Percentiles rank a stretch among this genome's conserved stretches.
Evolutionary conservation across 2,888 invertebrate genomes (phyloP).

Genomic region (Punctoribates punctum): DNA sequence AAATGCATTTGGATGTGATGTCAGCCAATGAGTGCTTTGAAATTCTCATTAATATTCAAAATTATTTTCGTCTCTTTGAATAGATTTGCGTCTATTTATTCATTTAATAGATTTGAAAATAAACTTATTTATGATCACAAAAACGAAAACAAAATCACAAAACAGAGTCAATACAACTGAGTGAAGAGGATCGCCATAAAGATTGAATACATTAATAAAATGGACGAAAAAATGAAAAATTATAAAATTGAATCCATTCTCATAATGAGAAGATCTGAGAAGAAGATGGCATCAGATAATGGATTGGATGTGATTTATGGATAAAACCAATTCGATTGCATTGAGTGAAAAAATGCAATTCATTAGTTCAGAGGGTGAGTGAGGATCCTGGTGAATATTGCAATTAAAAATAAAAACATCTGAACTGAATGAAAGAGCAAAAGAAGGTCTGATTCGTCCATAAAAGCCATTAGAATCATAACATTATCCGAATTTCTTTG

Average conservation of each 20-base stretch:
- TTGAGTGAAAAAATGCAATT: background rate
- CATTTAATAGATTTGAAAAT: too few relatives aligned
- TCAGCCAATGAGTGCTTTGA: too few relatives aligned
- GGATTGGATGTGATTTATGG: constrained; percentile 23
- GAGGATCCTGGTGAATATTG: constrained; percentile 21
- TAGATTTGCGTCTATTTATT: too few relatives aligned
- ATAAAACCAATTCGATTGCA: constrained; percentile 7
- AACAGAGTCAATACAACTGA: too few relatives aligned
- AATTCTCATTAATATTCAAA: too few relatives aligned
- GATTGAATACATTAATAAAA: background rate
- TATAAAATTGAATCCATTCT: background rate
- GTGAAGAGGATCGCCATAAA: too few relatives aligned
- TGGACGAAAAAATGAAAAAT: background rate
- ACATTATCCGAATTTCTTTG: constrained; percentile 25
- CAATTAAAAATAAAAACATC: constrained; percentile 14
- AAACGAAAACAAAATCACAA: too few relatives aligned
- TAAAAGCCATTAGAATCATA: constrained; percentile 14
- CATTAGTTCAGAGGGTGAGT: constrained; percentile 4
- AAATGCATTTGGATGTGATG: too few relatives aligned
- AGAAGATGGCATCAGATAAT: constrained; percentile 5
- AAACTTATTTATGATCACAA: too few relatives aligned
- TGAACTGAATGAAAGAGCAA: background rate
- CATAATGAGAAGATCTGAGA: constrained; percentile 8
- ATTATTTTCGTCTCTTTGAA: too few relatives aligned
- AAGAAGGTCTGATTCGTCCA: background rate